A percentile compares a stretch with the other conserved stretches of the same genome.
These are phyloP conservation scores for Pseudopodoces humilis DNA, from an alignment of 2,113 vertebrate genomes.

Conservation along the genomic window DNA sequence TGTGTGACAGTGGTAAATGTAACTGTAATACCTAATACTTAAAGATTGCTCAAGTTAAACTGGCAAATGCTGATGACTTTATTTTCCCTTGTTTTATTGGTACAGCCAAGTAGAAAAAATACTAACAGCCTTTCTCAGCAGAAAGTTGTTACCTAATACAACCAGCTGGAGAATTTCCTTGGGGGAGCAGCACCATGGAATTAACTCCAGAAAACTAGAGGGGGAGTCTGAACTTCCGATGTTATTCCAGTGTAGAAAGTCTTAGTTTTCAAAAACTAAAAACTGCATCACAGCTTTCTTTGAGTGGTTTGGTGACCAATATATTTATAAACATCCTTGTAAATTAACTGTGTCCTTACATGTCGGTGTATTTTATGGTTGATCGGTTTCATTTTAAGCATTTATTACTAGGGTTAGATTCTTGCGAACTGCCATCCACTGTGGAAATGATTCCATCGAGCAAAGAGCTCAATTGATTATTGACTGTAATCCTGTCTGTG, in stretches of 20 bases:
- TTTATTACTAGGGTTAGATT: not conserved
- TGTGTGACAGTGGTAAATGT: not conserved
- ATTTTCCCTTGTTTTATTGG: not conserved
- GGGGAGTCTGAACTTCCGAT: not conserved
- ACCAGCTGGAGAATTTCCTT: not conserved
- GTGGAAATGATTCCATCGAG: not conserved
- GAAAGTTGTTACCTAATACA: not conserved
- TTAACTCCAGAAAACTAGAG: not conserved
- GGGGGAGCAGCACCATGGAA: not conserved
- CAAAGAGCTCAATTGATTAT: not conserved
- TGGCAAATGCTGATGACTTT: not conserved
- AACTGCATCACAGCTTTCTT: not conserved
- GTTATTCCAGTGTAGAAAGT: not conserved
- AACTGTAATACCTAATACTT: not conserved
- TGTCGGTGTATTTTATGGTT: not conserved
- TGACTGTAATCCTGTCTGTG: not conserved
- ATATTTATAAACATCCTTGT: not conserved
- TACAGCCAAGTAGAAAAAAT: not conserved
- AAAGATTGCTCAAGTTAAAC: not conserved
- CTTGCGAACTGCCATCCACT: not conserved
- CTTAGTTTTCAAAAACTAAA: not conserved
- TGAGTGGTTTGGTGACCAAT: not conserved
- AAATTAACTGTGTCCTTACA: not conserved
- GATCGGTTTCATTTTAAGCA: not conserved
- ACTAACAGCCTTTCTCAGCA: not conserved